Base-by-base conservation (phyloP, 2,888 invertebrate species). In the Habrosyne pyritoides region DNA sequence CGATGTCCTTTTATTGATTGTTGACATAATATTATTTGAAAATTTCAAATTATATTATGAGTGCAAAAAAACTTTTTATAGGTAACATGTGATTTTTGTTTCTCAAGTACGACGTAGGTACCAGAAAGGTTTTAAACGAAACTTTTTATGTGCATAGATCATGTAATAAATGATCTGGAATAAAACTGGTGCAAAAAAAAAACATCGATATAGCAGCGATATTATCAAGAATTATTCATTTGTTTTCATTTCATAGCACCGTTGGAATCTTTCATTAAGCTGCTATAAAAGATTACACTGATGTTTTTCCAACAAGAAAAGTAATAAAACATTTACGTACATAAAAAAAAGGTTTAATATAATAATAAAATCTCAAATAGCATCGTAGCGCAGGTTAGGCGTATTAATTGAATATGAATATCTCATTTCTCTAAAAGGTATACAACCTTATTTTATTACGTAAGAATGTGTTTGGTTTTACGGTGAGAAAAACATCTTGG, bases 191-290 rank as follows among this genome's bases (percentile, higher is more conserved):
- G 21, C 10, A 21, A 14, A 14, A 4, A 21, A 22, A 21, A 21
- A n/a, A n/a, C n/a, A 10, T 21, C 47, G 24, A 47, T 22, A 22
- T 5, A 24, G 24, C 12, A 22, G 10, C 47, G 47, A 47, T 22
- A 47, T 21, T 21, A 12, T 22, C 21, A 47, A 49, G 26, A 49
- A 49, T 49, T 14, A n/a, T 14, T 10, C 48, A 24, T 18, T 47
- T 49, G 48, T 49, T 49, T 49, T 49, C 26, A 49, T 49, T 49
- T 24, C 48, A 49, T 59, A 59, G 42, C 54, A 56, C 51, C 52
- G 58, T 60, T 54, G 64, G 67, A 66, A 71, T 71, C 65, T 68
- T 75, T 71, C 69, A 70, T 73, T 73, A 75, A 50, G 24, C 50
- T 10, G 59, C 30, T 5, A 2, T 5, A 12, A n/a, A 33, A 51